phyloP scores from a whole-genome alignment of 2,888 invertebrate species.

The Artemia sp. region DNA sequence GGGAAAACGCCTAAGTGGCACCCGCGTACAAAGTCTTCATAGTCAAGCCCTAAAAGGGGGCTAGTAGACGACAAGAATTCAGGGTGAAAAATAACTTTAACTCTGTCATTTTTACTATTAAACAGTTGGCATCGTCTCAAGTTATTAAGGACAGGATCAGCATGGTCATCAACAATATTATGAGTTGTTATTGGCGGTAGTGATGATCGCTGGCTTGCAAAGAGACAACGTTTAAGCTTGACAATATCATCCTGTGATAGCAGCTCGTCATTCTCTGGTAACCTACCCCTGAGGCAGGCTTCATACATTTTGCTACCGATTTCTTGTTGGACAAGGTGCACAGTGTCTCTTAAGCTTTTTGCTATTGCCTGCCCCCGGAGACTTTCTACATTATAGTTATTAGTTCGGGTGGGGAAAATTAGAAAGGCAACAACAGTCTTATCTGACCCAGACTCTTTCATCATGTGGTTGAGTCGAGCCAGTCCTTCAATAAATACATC shows the following conservation, averaged over 20 bases:
- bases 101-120: constrained; percentile 79
- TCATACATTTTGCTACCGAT: constrained; percentile 93
- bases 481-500: constrained; percentile 95
- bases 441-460: constrained; percentile 72
- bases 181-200: constrained; percentile 96
- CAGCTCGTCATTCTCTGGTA: constrained; percentile 68
- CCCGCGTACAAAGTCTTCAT: constrained; percentile 96
- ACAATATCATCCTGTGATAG: constrained; percentile 80
- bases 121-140: constrained; percentile 83
- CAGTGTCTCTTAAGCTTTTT: constrained; percentile 83
- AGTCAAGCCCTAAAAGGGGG: constrained; percentile 90
- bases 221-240: constrained; percentile 87
- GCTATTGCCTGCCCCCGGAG: constrained; percentile 92
- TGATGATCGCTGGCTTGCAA: constrained; percentile 64
- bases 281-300: constrained; percentile 68
- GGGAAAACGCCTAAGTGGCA: constrained; percentile 98
- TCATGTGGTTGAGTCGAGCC: constrained; percentile 80
- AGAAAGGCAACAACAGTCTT: constrained; percentile 92
- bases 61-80: constrained; percentile 95
- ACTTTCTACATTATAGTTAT: constrained; percentile 97
- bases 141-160: constrained; percentile 70
- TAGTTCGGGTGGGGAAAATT: constrained; percentile 91
- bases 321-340: constrained; percentile 72
- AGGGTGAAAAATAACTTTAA: constrained; percentile 97
- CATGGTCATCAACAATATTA: constrained; percentile 73